Evolutionary conservation across 2,888 invertebrate genomes (phyloP).

Genomic region (Cantharis lateralis): DNA sequence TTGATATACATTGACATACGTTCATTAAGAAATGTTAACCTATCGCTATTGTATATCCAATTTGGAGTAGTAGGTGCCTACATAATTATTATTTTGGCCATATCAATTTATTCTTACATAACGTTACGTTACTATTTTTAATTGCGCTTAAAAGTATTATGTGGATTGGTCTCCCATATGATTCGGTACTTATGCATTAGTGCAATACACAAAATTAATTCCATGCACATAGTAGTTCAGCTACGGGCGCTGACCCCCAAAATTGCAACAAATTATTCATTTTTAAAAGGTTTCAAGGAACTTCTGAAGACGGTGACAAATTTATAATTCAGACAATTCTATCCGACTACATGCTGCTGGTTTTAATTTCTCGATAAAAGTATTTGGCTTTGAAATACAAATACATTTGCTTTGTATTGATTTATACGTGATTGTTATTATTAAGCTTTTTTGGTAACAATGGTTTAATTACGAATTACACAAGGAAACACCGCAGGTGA

Average conservation of each 20-base stretch:
- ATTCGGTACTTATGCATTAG: not conserved
- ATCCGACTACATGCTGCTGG: too few relatives aligned
- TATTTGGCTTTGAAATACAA: not conserved
- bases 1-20: too few relatives aligned
- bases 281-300: not conserved
- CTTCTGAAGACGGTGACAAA: too few relatives aligned
- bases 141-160: not conserved
- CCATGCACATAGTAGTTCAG: too few relatives aligned
- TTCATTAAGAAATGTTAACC: not conserved
- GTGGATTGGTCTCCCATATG: not conserved
- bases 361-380: too few relatives aligned
- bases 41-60: too few relatives aligned
- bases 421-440: not conserved
- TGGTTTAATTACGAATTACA: not conserved
- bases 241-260: too few relatives aligned
- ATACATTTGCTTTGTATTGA: not conserved
- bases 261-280: not conserved
- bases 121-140: not conserved
- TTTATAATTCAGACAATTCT: too few relatives aligned
- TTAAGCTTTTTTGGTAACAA: not conserved
- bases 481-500: not conserved
- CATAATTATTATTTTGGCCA: too few relatives aligned
- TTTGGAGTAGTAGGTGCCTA: too few relatives aligned
- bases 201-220: not conserved
- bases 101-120: too few relatives aligned